Evolutionary conservation across 2,113 vertebrate genomes (phyloP).

Genomic region (Eptesicus fuscus): DNA sequence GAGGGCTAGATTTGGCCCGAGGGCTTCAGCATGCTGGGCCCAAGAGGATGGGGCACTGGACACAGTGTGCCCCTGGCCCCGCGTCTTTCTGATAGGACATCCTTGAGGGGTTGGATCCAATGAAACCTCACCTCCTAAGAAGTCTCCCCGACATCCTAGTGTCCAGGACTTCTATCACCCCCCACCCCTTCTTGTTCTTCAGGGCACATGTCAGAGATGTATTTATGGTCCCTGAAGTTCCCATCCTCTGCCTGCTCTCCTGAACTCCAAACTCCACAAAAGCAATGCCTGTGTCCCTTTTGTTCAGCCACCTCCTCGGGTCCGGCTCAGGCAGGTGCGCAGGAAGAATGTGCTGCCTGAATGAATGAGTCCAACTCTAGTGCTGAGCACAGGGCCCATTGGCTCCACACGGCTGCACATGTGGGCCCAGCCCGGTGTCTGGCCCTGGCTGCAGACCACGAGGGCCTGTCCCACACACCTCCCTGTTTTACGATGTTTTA

Average conservation of each 20-base stretch:
- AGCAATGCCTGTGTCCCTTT: rapidly evolving
- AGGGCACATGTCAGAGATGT: background rate
- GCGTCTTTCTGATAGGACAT: background rate
- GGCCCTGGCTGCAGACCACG: background rate
- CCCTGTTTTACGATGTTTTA: rapidly evolving
- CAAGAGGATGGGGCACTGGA: background rate
- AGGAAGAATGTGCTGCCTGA: background rate
- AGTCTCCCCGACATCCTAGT: background rate
- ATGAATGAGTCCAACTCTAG: background rate
- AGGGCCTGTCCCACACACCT: background rate
- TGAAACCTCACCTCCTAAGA: background rate
- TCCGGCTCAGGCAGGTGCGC: background rate
- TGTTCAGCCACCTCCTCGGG: background rate
- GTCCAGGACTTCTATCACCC: background rate
- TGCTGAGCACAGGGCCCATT: rapidly evolving
- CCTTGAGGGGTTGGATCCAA: background rate
- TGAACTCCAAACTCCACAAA: background rate
- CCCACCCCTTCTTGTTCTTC: background rate
- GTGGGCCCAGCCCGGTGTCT: background rate
- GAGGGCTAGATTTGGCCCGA: background rate
- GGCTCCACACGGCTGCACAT: background rate
- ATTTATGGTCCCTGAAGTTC: background rate
- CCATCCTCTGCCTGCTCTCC: background rate
- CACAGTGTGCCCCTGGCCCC: background rate
- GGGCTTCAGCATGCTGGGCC: background rate